These are phyloP conservation scores for Naso thynnoides DNA, from an alignment of 2,797 vertebrate genomes.

Conservation along the genomic window DNA sequence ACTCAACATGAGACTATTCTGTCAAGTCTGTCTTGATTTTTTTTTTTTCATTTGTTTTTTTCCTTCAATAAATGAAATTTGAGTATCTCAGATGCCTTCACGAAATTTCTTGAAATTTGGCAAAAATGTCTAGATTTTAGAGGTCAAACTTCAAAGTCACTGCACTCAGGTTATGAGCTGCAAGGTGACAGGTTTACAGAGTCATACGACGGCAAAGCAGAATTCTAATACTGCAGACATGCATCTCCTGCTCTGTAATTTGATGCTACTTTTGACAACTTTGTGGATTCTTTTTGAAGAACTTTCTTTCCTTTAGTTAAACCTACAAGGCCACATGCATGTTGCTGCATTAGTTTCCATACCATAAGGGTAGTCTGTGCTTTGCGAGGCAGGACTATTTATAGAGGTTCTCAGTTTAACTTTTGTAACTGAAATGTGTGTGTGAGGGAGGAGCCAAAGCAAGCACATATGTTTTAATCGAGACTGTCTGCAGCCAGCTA, in stretches of 20 bases:
- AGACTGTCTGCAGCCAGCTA: background rate
- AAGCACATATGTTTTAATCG: background rate
- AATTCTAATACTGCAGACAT: background rate
- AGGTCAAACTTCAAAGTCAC: too few relatives aligned
- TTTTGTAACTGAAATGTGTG: constrained; percentile 34
- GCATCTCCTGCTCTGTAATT: background rate
- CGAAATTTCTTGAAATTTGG: too few relatives aligned
- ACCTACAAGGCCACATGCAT: constrained; percentile 3
- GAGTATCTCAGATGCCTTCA: constrained; percentile 26
- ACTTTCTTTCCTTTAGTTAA: constrained; percentile 5
- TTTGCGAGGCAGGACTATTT: constrained; percentile 58
- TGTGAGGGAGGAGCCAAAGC: constrained; percentile 2
- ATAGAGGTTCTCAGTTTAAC: constrained; percentile 63
- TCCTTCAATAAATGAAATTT: constrained; percentile 74
- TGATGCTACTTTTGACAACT: background rate
- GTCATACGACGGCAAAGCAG: too few relatives aligned
- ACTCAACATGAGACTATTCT: constrained; percentile 23
- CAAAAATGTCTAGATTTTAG: too few relatives aligned
- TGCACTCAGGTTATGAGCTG: too few relatives aligned
- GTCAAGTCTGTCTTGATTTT: constrained; percentile 47
- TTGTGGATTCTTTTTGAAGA: background rate
- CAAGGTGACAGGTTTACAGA: too few relatives aligned
- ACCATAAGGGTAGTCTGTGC: constrained; percentile 53
- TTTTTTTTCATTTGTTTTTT: constrained; percentile 67
- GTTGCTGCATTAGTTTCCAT: constrained; percentile 46